Base-by-base conservation (phyloP, 2,113 vertebrate genomes). In the Holacanthus passer region DNA sequence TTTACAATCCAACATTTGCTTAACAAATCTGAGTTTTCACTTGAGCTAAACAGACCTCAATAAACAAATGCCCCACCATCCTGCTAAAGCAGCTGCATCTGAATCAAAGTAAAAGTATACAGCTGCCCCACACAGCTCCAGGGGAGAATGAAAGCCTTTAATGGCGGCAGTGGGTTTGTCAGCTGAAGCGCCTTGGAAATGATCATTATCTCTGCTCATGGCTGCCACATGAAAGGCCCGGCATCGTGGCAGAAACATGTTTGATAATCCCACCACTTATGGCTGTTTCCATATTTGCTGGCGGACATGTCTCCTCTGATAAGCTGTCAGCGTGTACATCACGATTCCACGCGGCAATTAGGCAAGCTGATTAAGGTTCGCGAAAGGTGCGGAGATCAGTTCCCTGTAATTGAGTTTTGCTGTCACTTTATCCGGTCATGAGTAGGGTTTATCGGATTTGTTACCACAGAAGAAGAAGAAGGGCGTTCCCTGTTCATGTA, bases 211-310 rank as follows among this genome's bases (percentile, higher is more conserved):
- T 87, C 63, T 22, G 73, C 75, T 60, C 41, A 69, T 77, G 81
- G 76, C 83, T 77, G 78, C 50, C 73, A 88, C 87, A 88, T 88
- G 48, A 91, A 89, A 91, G 81, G 47, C 58, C 60, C 50, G 6
- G 77, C 27, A 4, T n/a, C 77, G 69, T 77, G 82, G 70, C 85
- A 88, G 77, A 47, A 85, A 24, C 53, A 72, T 17, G 32, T 89
- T 83, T 87, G 79, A 89, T 91, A 90, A 91, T 88, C 83, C 84
- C 86, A 79, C 63, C 88, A 87, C 71, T 94, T 87, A 89, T 60
- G 81, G 83, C 83, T 85, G 76, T 88, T 89, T 89, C 87, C 47
- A 64, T 53, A 81, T 81, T 73, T 71, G 68, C 83, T 43, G 79
- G 41, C 1, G 47, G 74, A 79, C 71, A 32, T 37, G 43, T 77